Evolutionary conservation across 2,888 invertebrate genomes (phyloP).

Genomic region (Rhamnusium bicolor): DNA sequence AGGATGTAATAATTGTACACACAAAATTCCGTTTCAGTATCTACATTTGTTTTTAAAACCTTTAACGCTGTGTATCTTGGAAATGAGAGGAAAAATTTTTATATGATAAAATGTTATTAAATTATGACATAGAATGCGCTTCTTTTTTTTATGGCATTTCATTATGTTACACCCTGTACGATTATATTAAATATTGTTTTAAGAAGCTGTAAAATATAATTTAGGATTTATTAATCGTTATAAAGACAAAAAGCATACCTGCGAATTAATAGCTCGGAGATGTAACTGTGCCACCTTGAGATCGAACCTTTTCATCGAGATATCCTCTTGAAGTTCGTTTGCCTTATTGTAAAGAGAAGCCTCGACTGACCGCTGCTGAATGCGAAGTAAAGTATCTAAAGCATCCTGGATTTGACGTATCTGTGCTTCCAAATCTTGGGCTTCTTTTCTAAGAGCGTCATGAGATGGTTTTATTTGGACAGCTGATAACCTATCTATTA

Average conservation of each 20-base stretch:
- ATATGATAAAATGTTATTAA: no score
- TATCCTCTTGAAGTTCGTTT: conserved; percentile 95
- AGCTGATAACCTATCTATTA: conserved; percentile 84
- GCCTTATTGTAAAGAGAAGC: conserved; percentile 92
- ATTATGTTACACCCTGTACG: no score
- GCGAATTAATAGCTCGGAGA: conserved; percentile 90
- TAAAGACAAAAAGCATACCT: conserved; percentile 76
- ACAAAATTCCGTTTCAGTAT: no score
- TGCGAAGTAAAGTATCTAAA: conserved; percentile 85
- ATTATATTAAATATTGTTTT: no score
- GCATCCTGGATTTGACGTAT: conserved; percentile 91
- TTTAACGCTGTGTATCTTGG: no score
- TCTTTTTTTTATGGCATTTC: no score
- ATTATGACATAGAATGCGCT: no score
- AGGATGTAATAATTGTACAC: no score
- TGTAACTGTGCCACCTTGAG: conserved; percentile 92
- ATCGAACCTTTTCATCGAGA: conserved; percentile 95
- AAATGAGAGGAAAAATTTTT: no score
- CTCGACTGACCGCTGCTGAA: conserved; percentile 85
- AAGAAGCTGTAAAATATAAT: no score
- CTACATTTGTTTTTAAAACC: no score
- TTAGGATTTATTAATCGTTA: no score
- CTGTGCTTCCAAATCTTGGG: conserved; percentile 87
- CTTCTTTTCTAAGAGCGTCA: conserved; percentile 87
- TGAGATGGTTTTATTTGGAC: conserved; percentile 82